Base-by-base conservation (phyloP, 1,140 invertebrate species). In the Tetraneura akinire region DNA sequence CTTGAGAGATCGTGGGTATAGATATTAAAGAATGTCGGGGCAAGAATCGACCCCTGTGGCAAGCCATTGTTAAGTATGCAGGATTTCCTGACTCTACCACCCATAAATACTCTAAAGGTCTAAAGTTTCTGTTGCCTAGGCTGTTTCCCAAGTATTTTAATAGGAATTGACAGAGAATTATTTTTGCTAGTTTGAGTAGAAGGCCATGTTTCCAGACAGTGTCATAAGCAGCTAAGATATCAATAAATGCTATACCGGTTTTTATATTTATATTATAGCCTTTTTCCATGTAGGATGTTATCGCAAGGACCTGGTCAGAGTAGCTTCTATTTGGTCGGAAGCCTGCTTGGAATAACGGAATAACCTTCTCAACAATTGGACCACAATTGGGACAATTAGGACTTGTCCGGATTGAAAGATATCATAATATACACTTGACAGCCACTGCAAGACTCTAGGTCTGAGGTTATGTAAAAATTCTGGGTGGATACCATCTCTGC, bases 1-100 rank as follows among this genome's bases (percentile, higher is more conserved):
- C 16, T 51, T 49, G 10, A 10, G 55, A 26, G n/a, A 29, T 80
- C 42, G 10, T 32, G 32, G 55, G 37, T 62, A 37, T 66, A 71
- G 29, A 53, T 18, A 45, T 64, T 80, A 55, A 80, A 81, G n/a
- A 81, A 42, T 6, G 66, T 32, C 14, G 62, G 80, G 26, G 80
- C 80, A 32, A 80, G 45, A 10, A 80, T 60, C 18, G 80, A 80
- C 21, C 80, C 64, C 32, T 70, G 80, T 32, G 26, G 47, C 0
- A 70, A 18, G 1, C 64, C 60, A 68, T 80, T 80, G 18, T 80
- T 80, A n/a, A 68, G 62, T 55, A 57, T 37, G 42, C 57, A 32
- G 18, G 26, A n/a, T 13, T 21, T 66, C 18, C 13, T 42, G 14
- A 37, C 37, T 37, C 18, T 32, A 42, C 45, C 5, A 21, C 66